Conservation (phyloP, 2,888 invertebrate species). For the Opisthograptis luteolata region DNA sequence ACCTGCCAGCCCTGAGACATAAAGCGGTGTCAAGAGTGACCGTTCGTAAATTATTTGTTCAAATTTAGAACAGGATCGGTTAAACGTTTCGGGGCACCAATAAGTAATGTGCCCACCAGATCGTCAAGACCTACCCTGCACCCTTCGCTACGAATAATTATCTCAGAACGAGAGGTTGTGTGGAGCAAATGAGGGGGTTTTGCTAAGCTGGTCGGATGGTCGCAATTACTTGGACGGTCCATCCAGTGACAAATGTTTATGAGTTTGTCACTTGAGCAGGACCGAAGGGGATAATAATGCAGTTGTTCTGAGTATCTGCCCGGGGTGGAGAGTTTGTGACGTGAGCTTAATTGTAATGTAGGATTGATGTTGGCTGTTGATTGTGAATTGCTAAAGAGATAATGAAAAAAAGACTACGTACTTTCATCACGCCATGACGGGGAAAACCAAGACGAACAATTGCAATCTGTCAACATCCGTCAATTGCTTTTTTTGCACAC, state of each 20-base stretch:
- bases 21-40: slow-evolving; percentile 71
- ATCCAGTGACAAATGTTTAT: slow-evolving; percentile 81
- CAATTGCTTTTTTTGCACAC: no score
- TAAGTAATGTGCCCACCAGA: slow-evolving; percentile 71
- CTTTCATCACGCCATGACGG: no score
- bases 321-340: slow-evolving; percentile 60
- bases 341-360: slow-evolving; percentile 66
- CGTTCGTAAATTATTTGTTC: slow-evolving; percentile 83
- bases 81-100: slow-evolving; percentile 82
- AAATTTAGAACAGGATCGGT: slow-evolving; percentile 81
- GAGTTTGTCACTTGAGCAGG: slow-evolving; percentile 79
- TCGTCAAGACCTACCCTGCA: slow-evolving; percentile 44
- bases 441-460: no score
- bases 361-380: slow-evolving; percentile 51
- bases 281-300: slow-evolving; percentile 58
- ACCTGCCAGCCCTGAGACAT: slow-evolving; percentile 54
- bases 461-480: no score
- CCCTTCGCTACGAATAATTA: slow-evolving; percentile 1
- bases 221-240: slow-evolving; percentile 76
- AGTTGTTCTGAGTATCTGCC: slow-evolving; percentile 59
- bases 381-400: not conserved
- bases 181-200: slow-evolving; percentile 43
- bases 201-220: slow-evolving; percentile 58
- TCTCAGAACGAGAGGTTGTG: slow-evolving; percentile 14
- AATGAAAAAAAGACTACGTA: no score